These are phyloP conservation scores for Semaprochilodus insignis DNA, from an alignment of 2,797 vertebrate genomes.

Conservation along the genomic window DNA sequence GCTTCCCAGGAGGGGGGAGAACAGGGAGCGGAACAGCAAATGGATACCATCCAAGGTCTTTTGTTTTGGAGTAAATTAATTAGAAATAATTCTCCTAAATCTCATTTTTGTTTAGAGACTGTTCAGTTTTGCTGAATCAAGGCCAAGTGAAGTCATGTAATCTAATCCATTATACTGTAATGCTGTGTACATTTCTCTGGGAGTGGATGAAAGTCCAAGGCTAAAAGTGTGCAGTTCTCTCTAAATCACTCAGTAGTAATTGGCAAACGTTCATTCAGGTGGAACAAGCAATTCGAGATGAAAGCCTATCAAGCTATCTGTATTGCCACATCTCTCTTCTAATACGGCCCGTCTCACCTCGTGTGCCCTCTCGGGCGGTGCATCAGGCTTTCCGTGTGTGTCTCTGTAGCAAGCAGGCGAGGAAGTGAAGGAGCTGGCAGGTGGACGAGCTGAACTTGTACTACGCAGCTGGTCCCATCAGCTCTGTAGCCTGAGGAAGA, in stretches of 20 bases:
- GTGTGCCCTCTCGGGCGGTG: background rate
- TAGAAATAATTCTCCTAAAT: background rate
- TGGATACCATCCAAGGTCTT: background rate
- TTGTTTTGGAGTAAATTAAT: background rate
- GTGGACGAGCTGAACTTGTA: constrained; percentile 34
- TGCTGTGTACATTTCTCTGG: background rate
- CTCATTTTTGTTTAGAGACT: no score
- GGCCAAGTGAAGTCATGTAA: background rate
- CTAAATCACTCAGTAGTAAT: background rate
- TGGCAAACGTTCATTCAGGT: background rate
- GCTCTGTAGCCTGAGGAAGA: constrained; percentile 30
- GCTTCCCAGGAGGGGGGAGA: background rate
- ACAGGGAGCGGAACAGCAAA: background rate
- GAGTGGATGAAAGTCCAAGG: background rate
- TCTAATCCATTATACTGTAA: background rate
- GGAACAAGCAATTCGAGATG: background rate
- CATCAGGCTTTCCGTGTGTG: background rate
- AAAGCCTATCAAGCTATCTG: background rate
- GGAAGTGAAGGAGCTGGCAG: constrained; percentile 16
- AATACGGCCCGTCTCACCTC: constrained; percentile 2
- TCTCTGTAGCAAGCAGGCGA: constrained; percentile 4
- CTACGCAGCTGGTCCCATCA: constrained; percentile 27
- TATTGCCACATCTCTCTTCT: constrained; percentile 3
- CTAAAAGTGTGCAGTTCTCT: background rate
- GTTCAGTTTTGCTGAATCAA: no score